These are phyloP conservation scores for Octopus bimaculoides DNA, from an alignment of 1,140 invertebrate species.

Conservation along the genomic window DNA sequence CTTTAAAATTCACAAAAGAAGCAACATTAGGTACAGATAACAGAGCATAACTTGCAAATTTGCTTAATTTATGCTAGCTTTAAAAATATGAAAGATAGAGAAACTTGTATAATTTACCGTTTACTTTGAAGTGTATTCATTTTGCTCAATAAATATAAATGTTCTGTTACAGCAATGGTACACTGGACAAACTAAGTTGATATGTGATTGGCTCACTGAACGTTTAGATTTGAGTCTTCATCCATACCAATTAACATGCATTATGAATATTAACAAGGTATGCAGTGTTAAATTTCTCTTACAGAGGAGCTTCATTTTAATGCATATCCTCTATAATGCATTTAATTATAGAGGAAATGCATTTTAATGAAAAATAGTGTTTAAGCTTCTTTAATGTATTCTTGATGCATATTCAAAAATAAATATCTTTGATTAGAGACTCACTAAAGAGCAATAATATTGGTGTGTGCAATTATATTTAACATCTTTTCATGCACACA, in stretches of 20 bases:
- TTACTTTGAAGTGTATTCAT: too few species aligned
- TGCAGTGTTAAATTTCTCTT: conserved; percentile 24
- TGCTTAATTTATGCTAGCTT: too few species aligned
- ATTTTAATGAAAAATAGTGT: too few species aligned
- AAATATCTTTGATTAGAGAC: neutral
- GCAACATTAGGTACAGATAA: too few species aligned
- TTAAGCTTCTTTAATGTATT: neutral
- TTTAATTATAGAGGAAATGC: too few species aligned
- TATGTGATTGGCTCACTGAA: conserved; percentile 93
- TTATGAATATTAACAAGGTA: conserved; percentile 94
- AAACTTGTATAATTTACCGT: too few species aligned
- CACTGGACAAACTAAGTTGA: conserved; percentile 86
- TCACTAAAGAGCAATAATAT: neutral
- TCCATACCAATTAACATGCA: conserved; percentile 93
- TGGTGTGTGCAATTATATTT: neutral
- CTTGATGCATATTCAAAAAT: neutral
- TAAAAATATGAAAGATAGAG: too few species aligned
- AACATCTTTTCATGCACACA: too few species aligned
- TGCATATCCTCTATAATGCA: too few species aligned
- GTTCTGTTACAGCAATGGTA: conserved; percentile 80
- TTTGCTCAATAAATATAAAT: neutral
- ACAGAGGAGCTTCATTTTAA: too few species aligned
- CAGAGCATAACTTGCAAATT: too few species aligned
- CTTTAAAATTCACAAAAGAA: too few species aligned
- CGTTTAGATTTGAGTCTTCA: conserved; percentile 91